phyloP scores from a whole-genome alignment of 2,797 vertebrate species.

The Mionectes olivaceus region DNA sequence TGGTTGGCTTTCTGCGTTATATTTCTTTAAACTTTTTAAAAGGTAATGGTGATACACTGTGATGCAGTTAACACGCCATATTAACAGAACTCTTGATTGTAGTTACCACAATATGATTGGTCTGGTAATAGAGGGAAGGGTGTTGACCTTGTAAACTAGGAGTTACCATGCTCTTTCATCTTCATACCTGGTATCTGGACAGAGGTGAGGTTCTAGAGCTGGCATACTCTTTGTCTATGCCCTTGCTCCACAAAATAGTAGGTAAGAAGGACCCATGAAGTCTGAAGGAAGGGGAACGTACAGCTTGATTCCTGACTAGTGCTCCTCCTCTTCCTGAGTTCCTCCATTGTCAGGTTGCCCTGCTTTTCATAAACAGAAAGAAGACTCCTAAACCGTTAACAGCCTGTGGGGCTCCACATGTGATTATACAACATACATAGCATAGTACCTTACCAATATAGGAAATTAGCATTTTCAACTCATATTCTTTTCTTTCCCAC shows the following conservation, averaged over 20 bases:
- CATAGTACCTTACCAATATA: background rate
- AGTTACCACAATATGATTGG: accelerated
- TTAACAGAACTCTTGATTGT: background rate
- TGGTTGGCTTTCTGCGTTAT: background rate
- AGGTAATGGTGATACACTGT: background rate
- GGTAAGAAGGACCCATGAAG: background rate
- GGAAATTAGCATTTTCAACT: conserved; percentile 10
- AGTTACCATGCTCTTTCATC: background rate
- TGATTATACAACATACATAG: background rate
- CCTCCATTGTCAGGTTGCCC: background rate
- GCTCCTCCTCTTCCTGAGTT: background rate
- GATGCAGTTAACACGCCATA: background rate
- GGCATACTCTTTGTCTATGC: background rate
- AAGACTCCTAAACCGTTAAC: background rate
- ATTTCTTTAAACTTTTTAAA: background rate
- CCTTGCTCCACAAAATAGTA: background rate
- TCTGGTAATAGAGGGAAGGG: background rate
- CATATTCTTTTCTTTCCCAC: conserved; percentile 38
- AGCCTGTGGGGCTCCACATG: background rate
- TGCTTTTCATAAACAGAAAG: background rate
- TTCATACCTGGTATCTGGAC: background rate
- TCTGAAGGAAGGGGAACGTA: background rate
- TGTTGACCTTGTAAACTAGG: background rate
- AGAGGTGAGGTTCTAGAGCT: background rate
- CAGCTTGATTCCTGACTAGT: background rate